A percentile compares a stretch with the other conserved stretches of the same genome.
phyloP scores from a whole-genome alignment of 2,888 invertebrate species.

The Nomada flava region DNA sequence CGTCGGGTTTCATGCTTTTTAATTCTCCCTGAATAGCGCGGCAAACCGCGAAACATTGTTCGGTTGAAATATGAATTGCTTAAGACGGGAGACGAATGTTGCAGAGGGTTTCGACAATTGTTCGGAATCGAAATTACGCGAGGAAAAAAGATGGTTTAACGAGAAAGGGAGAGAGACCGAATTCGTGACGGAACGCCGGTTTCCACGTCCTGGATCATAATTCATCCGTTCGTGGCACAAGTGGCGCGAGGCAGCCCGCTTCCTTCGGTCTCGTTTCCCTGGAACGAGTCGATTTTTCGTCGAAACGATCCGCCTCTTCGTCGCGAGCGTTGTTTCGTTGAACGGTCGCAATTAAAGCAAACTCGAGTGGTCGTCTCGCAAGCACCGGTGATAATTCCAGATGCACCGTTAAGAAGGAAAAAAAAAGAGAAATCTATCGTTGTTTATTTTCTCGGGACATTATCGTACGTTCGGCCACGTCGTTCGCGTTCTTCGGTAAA shows the following conservation, averaged over 20 bases:
- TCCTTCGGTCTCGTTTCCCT: slow-evolving; percentile 25
- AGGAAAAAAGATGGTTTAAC: not conserved
- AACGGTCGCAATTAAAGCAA: not conserved
- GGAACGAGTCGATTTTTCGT: not conserved
- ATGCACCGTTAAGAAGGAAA: not conserved
- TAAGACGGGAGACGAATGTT: too few species aligned
- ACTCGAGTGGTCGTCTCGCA: not conserved
- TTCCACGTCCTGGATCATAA: slow-evolving; percentile 63
- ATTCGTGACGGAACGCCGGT: slow-evolving; percentile 62
- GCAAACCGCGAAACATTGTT: too few species aligned
- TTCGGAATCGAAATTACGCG: not conserved
- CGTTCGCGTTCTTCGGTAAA: slow-evolving; percentile 36
- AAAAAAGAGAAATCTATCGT: not conserved
- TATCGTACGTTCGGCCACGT: slow-evolving; percentile 38
- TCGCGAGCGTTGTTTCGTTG: not conserved
- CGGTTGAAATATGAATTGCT: too few species aligned
- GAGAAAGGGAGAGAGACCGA: slow-evolving; percentile 21
- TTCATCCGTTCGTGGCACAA: slow-evolving; percentile 60
- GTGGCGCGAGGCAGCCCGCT: slow-evolving; percentile 50
- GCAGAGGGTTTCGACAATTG: not conserved
- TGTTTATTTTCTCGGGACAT: not conserved
- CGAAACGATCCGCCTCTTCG: slow-evolving; percentile 14
- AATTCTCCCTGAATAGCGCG: not conserved
- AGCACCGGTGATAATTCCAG: not conserved
- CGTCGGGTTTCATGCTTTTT: not conserved